phyloP scores from a whole-genome alignment of 2,113 vertebrate genomes.

The Variabilichromis moorii region DNA sequence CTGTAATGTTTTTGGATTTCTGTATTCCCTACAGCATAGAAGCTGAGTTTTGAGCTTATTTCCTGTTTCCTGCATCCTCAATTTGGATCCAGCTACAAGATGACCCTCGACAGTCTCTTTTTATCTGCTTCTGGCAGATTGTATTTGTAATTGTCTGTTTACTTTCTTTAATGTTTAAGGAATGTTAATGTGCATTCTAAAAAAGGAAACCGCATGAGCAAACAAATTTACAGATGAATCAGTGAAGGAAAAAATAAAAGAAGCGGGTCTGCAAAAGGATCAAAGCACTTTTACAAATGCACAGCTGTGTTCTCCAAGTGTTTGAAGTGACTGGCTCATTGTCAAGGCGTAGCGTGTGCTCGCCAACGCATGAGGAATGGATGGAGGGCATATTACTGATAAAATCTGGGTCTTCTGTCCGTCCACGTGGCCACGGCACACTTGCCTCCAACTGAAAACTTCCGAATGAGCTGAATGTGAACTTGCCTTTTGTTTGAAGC shows the following conservation, averaged over 20 bases:
- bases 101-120: neutral
- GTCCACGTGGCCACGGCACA: conserved; percentile 22
- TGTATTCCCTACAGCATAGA: neutral
- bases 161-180: neutral
- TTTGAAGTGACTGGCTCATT: conserved; percentile 68
- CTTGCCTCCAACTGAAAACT: conserved; percentile 53
- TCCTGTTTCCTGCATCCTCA: neutral
- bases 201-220: neutral
- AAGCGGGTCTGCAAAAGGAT: conserved; percentile 31
- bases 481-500: conserved; percentile 19
- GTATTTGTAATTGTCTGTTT: neutral
- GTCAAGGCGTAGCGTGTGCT: conserved; percentile 37
- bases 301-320: conserved; percentile 43
- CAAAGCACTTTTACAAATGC: conserved; percentile 50
- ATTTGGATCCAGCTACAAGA: neutral
- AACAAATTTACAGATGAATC: conserved; percentile 20
- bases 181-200: neutral
- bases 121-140: neutral
- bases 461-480: conserved; percentile 45
- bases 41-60: neutral
- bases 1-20: neutral
- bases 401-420: conserved; percentile 27
- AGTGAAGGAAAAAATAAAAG: conserved; percentile 1
- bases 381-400: conserved; percentile 25
- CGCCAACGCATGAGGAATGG: conserved; percentile 21